phyloP scores from a whole-genome alignment of 2,113 vertebrate species.

The Pseudorhombus dupliciocellatus region DNA sequence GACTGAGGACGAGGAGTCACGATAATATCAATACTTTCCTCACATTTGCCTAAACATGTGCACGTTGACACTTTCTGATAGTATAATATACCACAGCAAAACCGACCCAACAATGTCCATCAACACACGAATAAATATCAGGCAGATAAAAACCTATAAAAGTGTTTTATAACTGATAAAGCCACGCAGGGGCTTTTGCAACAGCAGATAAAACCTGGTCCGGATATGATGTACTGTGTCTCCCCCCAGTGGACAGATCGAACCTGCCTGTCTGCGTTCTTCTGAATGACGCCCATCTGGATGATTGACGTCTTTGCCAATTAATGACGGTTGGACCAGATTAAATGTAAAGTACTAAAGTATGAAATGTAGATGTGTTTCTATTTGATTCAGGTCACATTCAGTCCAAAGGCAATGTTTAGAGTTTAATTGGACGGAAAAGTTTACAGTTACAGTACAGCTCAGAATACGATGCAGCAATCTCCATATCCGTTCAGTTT shows the following conservation, averaged over 20 bases:
- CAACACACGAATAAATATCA: not conserved
- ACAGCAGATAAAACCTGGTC: not conserved
- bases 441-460: not conserved
- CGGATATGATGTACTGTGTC: conserved; percentile 77
- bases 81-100: not conserved
- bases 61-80: not conserved
- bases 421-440: not conserved
- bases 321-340: not conserved
- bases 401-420: not conserved
- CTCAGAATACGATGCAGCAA: not conserved
- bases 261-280: not conserved
- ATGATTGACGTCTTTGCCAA: not conserved
- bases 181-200: not conserved
- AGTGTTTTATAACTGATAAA: conserved; percentile 1
- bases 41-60: not conserved
- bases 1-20: too few species aligned
- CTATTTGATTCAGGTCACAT: not conserved
- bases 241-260: conserved; percentile 70
- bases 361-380: too few species aligned
- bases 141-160: not conserved
- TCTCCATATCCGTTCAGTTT: not conserved
- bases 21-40: too few species aligned
- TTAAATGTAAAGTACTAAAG: not conserved
- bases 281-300: not conserved
- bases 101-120: not conserved